phyloP scores from a whole-genome alignment of 2,888 invertebrate species.

The Keiferia lycopersicella region DNA sequence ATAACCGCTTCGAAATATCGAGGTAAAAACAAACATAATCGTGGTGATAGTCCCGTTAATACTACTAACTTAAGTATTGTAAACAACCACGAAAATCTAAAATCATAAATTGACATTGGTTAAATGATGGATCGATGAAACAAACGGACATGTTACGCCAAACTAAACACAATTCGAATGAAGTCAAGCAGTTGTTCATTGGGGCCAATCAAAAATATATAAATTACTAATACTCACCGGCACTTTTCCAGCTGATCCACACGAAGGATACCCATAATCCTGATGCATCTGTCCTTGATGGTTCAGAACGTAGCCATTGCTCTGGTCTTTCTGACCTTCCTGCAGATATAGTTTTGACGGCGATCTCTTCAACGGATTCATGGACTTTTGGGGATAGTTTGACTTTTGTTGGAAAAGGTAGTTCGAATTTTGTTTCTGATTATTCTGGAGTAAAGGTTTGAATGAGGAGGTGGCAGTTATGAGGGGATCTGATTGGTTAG shows the following conservation, averaged over 20 bases:
- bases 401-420: constrained; percentile 75
- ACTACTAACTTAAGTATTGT: no score
- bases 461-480: constrained; percentile 79
- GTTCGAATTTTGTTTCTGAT: constrained; percentile 65
- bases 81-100: no score
- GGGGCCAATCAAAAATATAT: neutral
- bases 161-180: no score
- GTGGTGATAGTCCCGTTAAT: no score
- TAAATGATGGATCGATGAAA: no score
- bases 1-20: no score
- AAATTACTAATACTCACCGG: constrained; percentile 51
- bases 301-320: constrained; percentile 61
- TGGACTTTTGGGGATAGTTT: constrained; percentile 54
- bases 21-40: no score
- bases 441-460: constrained; percentile 77
- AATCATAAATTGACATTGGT: no score
- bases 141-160: no score
- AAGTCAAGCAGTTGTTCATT: no score
- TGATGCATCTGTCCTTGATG: constrained; percentile 70
- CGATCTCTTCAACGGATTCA: constrained; percentile 66
- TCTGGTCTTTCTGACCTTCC: constrained; percentile 64
- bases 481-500: constrained; percentile 80
- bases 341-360: constrained; percentile 64
- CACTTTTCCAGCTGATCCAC: constrained; percentile 65
- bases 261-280: constrained; percentile 66